Percentiles rank a stretch among this genome's conserved stretches.
Evolutionary conservation across 2,797 vertebrate genomes (phyloP).

Genomic region (Mustela erminea): DNA sequence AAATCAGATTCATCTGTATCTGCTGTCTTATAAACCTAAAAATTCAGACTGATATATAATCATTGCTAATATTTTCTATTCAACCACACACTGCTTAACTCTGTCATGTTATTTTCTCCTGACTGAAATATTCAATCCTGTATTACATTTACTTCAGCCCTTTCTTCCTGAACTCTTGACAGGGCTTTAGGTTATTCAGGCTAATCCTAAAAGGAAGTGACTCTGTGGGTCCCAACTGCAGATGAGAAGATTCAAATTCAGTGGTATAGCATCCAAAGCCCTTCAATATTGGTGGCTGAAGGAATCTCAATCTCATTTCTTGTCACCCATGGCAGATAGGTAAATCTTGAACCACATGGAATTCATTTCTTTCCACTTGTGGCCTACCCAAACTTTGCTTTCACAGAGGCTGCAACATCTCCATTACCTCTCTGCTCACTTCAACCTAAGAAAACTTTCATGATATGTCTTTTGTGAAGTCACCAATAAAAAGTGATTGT

Average conservation of each 20-base stretch:
- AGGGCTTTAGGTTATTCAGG: background rate
- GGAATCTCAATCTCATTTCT: background rate
- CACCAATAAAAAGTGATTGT: background rate
- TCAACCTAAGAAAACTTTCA: background rate
- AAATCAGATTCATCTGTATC: slow-evolving; percentile 55
- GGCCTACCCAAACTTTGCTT: background rate
- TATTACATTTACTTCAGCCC: background rate
- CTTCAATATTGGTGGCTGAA: background rate
- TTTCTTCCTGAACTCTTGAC: background rate
- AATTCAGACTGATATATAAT: slow-evolving; percentile 49
- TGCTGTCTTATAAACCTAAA: background rate
- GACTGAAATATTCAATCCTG: background rate
- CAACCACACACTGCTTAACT: slow-evolving; percentile 25
- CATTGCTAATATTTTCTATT: slow-evolving; percentile 68
- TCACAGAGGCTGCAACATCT: background rate
- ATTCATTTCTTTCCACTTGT: background rate
- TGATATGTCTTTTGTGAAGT: background rate
- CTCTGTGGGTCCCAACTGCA: background rate
- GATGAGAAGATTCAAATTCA: background rate
- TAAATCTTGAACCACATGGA: too few species aligned
- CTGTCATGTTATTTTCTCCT: slow-evolving; percentile 39
- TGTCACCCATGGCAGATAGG: background rate
- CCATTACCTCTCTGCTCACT: background rate
- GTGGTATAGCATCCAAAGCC: rapidly evolving
- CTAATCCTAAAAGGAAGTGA: background rate